Base-by-base conservation (phyloP, 2,797 vertebrate genomes). In the Cetoscarus ocellatus region DNA sequence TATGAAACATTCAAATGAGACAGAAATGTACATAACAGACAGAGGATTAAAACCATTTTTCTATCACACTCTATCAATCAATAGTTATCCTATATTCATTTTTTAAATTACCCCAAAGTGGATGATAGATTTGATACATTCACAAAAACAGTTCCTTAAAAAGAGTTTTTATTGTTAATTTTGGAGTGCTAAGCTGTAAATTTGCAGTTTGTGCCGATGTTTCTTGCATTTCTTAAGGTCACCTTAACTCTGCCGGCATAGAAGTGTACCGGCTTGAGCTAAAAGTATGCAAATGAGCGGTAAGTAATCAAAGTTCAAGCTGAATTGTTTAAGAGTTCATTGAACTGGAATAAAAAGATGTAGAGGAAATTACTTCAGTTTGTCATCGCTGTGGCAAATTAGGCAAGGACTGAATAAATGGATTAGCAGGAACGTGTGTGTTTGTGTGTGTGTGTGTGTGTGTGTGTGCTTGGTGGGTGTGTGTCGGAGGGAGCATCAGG, bases 251-350 rank as follows among this genome's bases (percentile, higher is more conserved):
- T 43, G 12, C 60, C 42, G 40, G 39, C 11, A 13, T 61, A 55
- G 70, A 63, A 71, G 84, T 65, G 66, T 36, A 54, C 49, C 71
- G 80, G 73, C 77, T 82, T 77, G 79, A 88, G 90, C 61, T 82
- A 73, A 80, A 80, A 67, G 54, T 85, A 92, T 93, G 90, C 84
- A 94, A 92, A 94, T 93, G 71, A 92, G 82, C 49, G 70, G 83
- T 77, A 91, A 88, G 83, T 91, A 92, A 94, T 93, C 87, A 92
- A 84, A 93, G 90, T 91, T 91, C 85, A 88, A 80, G 75, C 79
- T 79, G 82, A 92, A 93, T 84, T 89, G 91, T 93, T 93, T 89
- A 90, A 91, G 90, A 92, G 91, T 89, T 92, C 89, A 93, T 67
- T 92, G 92, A 90, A 90, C 86, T 91, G 90, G 90, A 94, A 92